These are phyloP conservation scores for Clusia tigrina DNA, from an alignment of 2,888 invertebrate species.

Conservation along the genomic window DNA sequence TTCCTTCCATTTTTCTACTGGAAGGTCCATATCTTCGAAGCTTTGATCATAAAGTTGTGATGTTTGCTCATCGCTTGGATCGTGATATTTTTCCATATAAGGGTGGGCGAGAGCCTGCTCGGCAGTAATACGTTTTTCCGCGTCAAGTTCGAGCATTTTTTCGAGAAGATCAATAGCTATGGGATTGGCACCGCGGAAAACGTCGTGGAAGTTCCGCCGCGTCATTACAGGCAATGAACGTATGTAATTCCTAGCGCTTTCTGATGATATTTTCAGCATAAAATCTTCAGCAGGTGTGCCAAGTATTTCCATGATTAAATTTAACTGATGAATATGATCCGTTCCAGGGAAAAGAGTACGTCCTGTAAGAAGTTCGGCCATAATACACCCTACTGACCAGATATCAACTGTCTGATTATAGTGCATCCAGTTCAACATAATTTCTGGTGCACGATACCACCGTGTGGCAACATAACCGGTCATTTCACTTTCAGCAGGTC, in stretches of 20 bases:
- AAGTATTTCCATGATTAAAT: slow-evolving; percentile 95
- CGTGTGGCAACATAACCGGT: slow-evolving; percentile 96
- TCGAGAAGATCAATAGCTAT: slow-evolving; percentile 93
- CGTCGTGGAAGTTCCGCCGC: slow-evolving; percentile 86
- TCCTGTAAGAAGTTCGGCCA: slow-evolving; percentile 95
- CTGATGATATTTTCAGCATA: slow-evolving; percentile 95
- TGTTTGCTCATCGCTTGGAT: slow-evolving; percentile 93
- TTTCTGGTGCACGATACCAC: slow-evolving; percentile 98
- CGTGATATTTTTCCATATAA: slow-evolving; percentile 91
- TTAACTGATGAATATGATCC: slow-evolving; percentile 99
- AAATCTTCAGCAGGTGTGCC: slow-evolving; percentile 95
- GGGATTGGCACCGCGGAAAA: slow-evolving; percentile 93
- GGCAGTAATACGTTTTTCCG: slow-evolving; percentile 89
- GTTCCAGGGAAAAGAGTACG: slow-evolving; percentile 95
- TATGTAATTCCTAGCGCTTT: slow-evolving; percentile 96
- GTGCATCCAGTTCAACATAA: slow-evolving; percentile 99
- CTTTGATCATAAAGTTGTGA: slow-evolving; percentile 93
- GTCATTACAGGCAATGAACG: slow-evolving; percentile 85
- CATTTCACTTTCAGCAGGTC: slow-evolving; percentile 98
- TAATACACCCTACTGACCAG: slow-evolving; percentile 99
- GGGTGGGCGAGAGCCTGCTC: slow-evolving; percentile 66
- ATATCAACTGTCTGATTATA: slow-evolving; percentile 99
- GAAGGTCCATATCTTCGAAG: slow-evolving; percentile 92
- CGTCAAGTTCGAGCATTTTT: slow-evolving; percentile 95
- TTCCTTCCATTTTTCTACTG: slow-evolving; percentile 94